phyloP scores from a whole-genome alignment of 2,113 vertebrate genomes.

The Eolophus roseicapilla region DNA sequence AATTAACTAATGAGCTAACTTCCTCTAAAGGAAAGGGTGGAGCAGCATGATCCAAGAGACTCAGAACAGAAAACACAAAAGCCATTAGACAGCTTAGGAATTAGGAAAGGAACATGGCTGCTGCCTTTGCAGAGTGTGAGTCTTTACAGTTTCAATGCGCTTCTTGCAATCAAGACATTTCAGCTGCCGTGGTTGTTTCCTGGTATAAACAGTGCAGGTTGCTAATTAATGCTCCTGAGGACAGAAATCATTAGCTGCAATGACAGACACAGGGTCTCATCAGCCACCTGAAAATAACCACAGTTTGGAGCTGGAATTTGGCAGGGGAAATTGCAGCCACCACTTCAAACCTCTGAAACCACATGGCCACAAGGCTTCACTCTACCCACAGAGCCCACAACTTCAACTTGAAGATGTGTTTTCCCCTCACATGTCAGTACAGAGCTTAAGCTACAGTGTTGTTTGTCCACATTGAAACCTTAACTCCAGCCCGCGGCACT shows the following conservation, averaged over 20 bases:
- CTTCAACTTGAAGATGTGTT: fast-evolving
- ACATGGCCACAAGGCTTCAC: background rate
- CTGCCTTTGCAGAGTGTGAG: background rate
- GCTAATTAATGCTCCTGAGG: background rate
- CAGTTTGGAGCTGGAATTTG: background rate
- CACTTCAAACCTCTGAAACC: background rate
- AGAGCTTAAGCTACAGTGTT: background rate
- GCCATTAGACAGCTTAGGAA: background rate
- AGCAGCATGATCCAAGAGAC: background rate
- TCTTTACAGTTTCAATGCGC: fast-evolving
- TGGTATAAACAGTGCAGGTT: fast-evolving
- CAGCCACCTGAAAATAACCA: background rate
- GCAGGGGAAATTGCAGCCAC: background rate
- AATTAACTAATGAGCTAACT: conserved; percentile 10
- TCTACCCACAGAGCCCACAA: fast-evolving
- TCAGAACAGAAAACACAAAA: background rate
- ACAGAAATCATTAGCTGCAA: background rate
- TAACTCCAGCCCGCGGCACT: fast-evolving
- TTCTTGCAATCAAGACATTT: too few species aligned
- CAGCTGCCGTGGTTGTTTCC: background rate
- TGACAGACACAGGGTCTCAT: background rate
- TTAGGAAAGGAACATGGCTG: background rate
- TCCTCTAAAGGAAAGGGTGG: conserved; percentile 26
- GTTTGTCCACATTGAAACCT: background rate
- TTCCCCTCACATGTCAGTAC: background rate